phyloP scores from a whole-genome alignment of 2,888 invertebrate genomes.

The Altica lythri region DNA sequence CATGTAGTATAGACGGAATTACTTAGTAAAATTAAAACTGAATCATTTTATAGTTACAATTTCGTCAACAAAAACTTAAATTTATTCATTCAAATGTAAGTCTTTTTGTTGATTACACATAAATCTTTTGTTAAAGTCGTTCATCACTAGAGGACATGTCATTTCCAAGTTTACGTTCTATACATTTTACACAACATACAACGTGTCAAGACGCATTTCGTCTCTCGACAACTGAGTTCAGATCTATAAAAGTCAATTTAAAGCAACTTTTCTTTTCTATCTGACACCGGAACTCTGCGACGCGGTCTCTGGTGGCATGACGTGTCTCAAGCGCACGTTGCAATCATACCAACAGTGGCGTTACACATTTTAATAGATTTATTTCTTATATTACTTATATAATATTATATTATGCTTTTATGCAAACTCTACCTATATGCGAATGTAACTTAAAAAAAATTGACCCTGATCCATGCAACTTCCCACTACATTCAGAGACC shows the following conservation, averaged over 20 bases:
- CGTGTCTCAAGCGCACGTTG: neutral
- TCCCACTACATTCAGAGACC: no score
- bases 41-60: no score
- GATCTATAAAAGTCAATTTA: constrained; percentile 26
- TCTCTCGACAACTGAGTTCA: constrained; percentile 13
- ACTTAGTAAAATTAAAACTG: no score
- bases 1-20: no score
- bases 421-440: no score
- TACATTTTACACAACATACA: constrained; percentile 22
- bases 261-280: constrained; percentile 6
- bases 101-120: constrained; percentile 13
- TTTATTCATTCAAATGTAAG: no score
- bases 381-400: no score
- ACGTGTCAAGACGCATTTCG: constrained; percentile 13
- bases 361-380: no score
- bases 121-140: constrained; percentile 14
- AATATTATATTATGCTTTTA: no score
- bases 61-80: no score
- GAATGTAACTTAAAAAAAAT: no score
- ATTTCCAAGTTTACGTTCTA: constrained; percentile 19
- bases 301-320: neutral
- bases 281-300: neutral
- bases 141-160: constrained; percentile 6
- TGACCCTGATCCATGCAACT: no score
- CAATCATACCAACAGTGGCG: neutral